Conservation (phyloP, 2,113 vertebrate species). For the Sphaerodactylus townsendi region DNA sequence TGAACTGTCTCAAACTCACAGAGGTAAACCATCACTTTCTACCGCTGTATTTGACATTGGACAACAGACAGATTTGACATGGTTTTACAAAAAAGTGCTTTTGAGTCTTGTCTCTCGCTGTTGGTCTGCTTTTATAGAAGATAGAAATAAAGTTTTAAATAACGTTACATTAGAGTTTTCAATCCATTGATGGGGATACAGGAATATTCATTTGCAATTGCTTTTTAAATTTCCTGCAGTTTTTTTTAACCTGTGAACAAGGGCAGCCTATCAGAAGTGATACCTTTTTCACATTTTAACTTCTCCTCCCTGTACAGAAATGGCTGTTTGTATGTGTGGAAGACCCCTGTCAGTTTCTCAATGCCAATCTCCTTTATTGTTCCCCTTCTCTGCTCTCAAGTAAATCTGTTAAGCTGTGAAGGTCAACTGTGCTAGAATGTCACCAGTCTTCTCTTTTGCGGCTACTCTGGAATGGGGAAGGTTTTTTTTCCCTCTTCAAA, state of each 20-base stretch:
- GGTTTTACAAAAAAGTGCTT: neutral
- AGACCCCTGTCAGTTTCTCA: neutral
- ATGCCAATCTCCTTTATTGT: neutral
- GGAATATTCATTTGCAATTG: neutral
- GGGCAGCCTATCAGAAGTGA: neutral
- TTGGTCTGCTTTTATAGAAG: neutral
- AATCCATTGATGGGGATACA: neutral
- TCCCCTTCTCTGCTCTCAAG: neutral
- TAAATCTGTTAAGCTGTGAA: neutral
- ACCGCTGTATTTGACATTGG: neutral
- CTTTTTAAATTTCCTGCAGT: neutral
- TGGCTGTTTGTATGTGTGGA: no score
- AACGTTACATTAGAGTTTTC: neutral
- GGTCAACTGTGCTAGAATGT: neutral
- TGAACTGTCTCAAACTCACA: constrained; percentile 95
- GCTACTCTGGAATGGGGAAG: neutral
- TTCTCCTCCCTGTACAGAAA: neutral
- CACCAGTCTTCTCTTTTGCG: neutral
- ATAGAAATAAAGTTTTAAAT: neutral
- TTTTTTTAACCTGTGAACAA: neutral
- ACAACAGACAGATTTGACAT: neutral
- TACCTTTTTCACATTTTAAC: neutral
- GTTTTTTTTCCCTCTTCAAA: neutral
- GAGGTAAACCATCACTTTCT: constrained; percentile 78
- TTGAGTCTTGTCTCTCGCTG: neutral